Percentiles rank a stretch among this genome's conserved stretches.
Conservation (phyloP, 2,888 invertebrate species). For the Nebria salina region DNA sequence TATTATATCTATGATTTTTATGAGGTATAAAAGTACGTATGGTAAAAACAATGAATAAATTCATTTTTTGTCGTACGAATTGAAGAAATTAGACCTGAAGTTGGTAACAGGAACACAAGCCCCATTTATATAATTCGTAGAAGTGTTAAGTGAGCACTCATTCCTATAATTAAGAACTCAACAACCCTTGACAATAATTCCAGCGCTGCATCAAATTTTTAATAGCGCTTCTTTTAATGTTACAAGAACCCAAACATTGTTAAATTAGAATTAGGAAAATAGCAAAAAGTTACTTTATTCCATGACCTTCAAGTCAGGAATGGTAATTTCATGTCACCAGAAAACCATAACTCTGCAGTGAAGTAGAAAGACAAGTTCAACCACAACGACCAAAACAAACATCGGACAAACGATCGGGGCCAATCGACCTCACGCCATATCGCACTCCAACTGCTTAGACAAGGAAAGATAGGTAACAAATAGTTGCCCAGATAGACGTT, state of each 20-base stretch:
- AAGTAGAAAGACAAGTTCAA: background rate
- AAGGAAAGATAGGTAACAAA: background rate
- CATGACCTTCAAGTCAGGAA: too few species aligned
- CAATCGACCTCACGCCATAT: background rate
- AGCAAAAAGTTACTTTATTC: too few species aligned
- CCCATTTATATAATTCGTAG: background rate
- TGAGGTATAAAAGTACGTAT: too few species aligned
- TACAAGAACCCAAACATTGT: background rate
- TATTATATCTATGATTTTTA: too few species aligned
- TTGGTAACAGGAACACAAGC: background rate
- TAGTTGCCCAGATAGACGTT: background rate
- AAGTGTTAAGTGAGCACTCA: background rate
- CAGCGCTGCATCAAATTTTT: background rate
- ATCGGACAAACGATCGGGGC: background rate
- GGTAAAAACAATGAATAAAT: too few species aligned
- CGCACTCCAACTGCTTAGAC: background rate
- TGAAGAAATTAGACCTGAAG: background rate
- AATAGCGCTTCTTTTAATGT: background rate
- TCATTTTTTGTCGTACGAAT: background rate
- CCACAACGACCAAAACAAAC: background rate
- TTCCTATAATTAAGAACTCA: background rate
- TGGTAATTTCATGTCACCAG: too few species aligned
- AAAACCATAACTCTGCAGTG: background rate
- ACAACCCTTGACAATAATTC: background rate
- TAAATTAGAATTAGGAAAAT: background rate